phyloP scores from a whole-genome alignment of 2,888 invertebrate genomes.

The Incurvaria masculella region DNA sequence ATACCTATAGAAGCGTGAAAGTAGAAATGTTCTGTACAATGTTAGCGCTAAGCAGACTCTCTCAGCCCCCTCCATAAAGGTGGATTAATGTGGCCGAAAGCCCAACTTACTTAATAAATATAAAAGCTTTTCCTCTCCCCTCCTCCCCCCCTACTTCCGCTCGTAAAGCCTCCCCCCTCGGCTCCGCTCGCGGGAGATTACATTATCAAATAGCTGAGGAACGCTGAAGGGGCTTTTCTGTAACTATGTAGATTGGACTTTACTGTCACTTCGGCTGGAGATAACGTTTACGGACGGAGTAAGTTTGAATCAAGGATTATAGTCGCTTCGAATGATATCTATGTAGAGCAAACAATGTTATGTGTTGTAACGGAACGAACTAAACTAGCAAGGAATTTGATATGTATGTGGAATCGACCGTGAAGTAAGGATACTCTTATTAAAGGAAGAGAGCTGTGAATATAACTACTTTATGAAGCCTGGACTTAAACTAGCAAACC shows the following conservation, averaged over 20 bases:
- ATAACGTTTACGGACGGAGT: not conserved
- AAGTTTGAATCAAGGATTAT: no score
- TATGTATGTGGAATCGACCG: no score
- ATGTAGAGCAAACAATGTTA: no score
- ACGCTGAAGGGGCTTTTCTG: not conserved
- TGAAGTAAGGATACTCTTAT: no score
- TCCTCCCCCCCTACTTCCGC: constrained; percentile 27
- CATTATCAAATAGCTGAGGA: constrained; percentile 31
- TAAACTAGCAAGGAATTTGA: no score
- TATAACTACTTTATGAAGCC: no score
- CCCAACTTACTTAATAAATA: constrained; percentile 60
- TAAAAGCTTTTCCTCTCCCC: constrained; percentile 54
- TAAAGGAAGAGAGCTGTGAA: no score
- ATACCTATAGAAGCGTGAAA: no score
- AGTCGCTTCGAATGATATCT: no score
- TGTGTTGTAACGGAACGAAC: no score
- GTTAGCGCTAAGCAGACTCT: constrained; percentile 28
- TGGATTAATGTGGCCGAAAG: constrained; percentile 55
- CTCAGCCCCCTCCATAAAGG: constrained; percentile 48
- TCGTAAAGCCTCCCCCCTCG: constrained; percentile 28
- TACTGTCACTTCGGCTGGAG: not conserved
- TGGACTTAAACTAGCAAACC: no score
- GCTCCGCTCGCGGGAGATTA: constrained; percentile 50
- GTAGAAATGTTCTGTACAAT: no score
- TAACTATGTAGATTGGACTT: not conserved